Conservation (phyloP, 2,797 vertebrate genomes). For the Triplophysa bombifrons region DNA sequence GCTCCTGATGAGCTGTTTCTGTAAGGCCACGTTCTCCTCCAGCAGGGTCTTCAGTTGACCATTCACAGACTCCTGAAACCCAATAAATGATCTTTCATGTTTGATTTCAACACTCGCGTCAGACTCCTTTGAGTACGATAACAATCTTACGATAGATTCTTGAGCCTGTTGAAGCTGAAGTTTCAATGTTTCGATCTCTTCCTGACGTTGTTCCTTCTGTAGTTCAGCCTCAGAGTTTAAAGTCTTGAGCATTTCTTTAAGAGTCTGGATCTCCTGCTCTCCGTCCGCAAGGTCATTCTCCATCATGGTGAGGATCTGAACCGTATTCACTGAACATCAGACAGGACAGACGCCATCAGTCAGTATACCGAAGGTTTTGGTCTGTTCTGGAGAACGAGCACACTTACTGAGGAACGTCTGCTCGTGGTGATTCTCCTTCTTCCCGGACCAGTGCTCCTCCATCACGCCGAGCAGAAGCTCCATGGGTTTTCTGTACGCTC, state of each 20-base stretch:
- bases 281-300: constrained; percentile 65
- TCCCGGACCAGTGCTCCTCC: constrained; percentile 80
- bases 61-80: constrained; percentile 71
- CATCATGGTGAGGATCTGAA: constrained; percentile 79
- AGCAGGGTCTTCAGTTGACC: constrained; percentile 74
- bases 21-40: constrained; percentile 80
- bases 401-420: constrained; percentile 83
- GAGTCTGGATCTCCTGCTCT: constrained; percentile 68
- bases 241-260: constrained; percentile 66
- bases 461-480: constrained; percentile 81
- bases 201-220: constrained; percentile 64
- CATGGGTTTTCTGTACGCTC: constrained; percentile 73
- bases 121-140: neutral
- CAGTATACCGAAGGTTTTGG: neutral
- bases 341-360: neutral
- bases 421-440: constrained; percentile 75
- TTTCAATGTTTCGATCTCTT: constrained; percentile 60
- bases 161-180: constrained; percentile 68
- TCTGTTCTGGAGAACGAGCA: neutral
- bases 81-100: neutral
- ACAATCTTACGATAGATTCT: constrained; percentile 69
- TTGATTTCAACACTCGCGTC: too few species aligned
- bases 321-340: constrained; percentile 73
- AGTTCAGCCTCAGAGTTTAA: constrained; percentile 61
- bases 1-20: constrained; percentile 76